These are phyloP conservation scores for Thelaira solivaga DNA, from an alignment of 2,888 invertebrate genomes.

Conservation along the genomic window DNA sequence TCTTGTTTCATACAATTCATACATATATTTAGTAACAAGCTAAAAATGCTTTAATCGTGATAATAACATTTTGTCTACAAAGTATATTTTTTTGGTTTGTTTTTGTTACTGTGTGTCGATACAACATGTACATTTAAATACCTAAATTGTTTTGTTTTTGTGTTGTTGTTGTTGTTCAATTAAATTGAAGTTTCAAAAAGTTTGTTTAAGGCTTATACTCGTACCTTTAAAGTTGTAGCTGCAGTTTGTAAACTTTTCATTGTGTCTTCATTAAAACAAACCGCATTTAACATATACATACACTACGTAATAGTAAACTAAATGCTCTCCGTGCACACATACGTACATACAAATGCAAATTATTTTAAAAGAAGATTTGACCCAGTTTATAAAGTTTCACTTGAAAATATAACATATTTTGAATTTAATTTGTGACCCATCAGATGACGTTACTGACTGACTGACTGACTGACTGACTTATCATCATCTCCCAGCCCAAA, in stretches of 20 bases:
- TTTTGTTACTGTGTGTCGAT: background rate
- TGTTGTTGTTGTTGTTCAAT: background rate
- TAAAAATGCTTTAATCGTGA: conserved; percentile 14
- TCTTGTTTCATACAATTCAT: background rate
- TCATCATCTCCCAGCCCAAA: too few species aligned
- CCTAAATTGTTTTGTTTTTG: background rate
- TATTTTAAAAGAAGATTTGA: background rate
- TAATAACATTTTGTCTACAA: conserved; percentile 16
- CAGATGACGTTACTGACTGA: too few species aligned
- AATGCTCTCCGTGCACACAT: too few species aligned
- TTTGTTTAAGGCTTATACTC: background rate
- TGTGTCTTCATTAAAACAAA: background rate
- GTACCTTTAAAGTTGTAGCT: background rate
- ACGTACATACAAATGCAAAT: too few species aligned
- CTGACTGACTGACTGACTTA: too few species aligned
- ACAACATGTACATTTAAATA: background rate
- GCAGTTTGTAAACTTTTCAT: background rate
- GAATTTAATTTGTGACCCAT: too few species aligned
- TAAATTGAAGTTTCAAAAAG: background rate
- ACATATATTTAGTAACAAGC: background rate
- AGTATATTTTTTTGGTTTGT: background rate
- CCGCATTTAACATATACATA: background rate
- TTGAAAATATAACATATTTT: too few species aligned
- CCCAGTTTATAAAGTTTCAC: too few species aligned
- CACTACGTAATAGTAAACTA: background rate